phyloP scores from a whole-genome alignment of 2,888 invertebrate genomes.

The Synergus itoensis region DNA sequence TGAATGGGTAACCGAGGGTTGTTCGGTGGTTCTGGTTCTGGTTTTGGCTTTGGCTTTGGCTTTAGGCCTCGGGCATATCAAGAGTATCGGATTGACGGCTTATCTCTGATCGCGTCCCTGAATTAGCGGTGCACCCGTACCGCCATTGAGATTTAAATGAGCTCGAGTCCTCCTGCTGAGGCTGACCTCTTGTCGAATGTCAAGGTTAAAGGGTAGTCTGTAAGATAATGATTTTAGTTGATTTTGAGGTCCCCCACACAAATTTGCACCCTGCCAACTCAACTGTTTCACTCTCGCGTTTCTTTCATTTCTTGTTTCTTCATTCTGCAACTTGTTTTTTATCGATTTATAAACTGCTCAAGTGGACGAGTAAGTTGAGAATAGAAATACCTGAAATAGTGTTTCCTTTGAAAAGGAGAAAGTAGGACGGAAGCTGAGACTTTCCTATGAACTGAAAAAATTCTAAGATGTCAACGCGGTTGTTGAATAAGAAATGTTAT shows the following conservation, averaged over 20 bases:
- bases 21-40: conserved; percentile 49
- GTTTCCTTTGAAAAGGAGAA: background rate
- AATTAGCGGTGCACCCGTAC: conserved; percentile 57
- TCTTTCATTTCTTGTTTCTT: background rate
- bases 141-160: conserved; percentile 59
- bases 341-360: background rate
- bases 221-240: conserved; percentile 36
- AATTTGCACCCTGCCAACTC: conserved; percentile 11
- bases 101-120: conserved; percentile 59
- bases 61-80: conserved; percentile 57
- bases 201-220: conserved; percentile 28
- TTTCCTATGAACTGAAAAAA: background rate
- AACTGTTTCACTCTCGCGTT: background rate
- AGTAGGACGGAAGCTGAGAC: background rate
- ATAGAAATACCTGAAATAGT: conserved; percentile 4
- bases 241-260: conserved; percentile 18
- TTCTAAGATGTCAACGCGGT: background rate
- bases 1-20: conserved; percentile 53
- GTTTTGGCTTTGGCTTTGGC: conserved; percentile 49
- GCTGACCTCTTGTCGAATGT: conserved; percentile 39
- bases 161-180: conserved; percentile 54
- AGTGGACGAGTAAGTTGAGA: background rate
- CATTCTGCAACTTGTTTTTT: background rate
- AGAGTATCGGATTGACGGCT: conserved; percentile 62
- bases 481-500: background rate